These are phyloP conservation scores for Hemistola chrysoprasaria DNA, from an alignment of 2,888 invertebrate genomes.

Conservation along the genomic window DNA sequence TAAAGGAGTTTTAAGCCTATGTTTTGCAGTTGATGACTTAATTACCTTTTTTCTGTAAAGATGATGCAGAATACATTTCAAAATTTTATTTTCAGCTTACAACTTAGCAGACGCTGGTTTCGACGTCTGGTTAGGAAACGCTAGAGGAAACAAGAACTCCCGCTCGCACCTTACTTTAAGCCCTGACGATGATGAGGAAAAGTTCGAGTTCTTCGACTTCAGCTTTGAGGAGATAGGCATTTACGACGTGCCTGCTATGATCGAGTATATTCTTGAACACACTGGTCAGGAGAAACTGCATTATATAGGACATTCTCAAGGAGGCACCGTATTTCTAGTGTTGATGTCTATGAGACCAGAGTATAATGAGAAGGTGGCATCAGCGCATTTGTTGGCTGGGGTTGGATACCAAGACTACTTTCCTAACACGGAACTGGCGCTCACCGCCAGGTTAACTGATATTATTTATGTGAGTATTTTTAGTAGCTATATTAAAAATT, in stretches of 20 bases:
- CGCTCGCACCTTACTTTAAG: conserved; percentile 74
- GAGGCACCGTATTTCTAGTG: conserved; percentile 59
- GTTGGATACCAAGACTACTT: conserved; percentile 57
- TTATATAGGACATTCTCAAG: conserved; percentile 71
- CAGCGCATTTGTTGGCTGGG: conserved; percentile 60
- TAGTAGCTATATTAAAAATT: too few species aligned
- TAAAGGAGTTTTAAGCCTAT: too few species aligned
- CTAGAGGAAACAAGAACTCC: conserved; percentile 88
- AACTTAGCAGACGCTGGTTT: conserved; percentile 85
- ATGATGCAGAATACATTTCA: too few species aligned
- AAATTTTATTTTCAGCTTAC: conserved; percentile 76
- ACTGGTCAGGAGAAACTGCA: conserved; percentile 52
- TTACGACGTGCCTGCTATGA: conserved; percentile 58
- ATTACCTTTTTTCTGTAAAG: too few species aligned
- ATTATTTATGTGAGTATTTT: conserved; percentile 52
- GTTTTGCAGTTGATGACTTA: too few species aligned
- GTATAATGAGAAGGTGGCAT: conserved; percentile 55
- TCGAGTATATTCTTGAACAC: conserved; percentile 51
- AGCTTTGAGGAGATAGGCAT: conserved; percentile 63
- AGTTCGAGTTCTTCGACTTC: conserved; percentile 57
- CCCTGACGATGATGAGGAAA: conserved; percentile 44
- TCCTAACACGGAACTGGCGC: conserved; percentile 36
- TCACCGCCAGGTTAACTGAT: conserved; percentile 38
- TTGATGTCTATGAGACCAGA: conserved; percentile 51
- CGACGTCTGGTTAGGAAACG: conserved; percentile 92